Base-by-base conservation (phyloP, 2,113 vertebrate species). In the Gambusia affinis region DNA sequence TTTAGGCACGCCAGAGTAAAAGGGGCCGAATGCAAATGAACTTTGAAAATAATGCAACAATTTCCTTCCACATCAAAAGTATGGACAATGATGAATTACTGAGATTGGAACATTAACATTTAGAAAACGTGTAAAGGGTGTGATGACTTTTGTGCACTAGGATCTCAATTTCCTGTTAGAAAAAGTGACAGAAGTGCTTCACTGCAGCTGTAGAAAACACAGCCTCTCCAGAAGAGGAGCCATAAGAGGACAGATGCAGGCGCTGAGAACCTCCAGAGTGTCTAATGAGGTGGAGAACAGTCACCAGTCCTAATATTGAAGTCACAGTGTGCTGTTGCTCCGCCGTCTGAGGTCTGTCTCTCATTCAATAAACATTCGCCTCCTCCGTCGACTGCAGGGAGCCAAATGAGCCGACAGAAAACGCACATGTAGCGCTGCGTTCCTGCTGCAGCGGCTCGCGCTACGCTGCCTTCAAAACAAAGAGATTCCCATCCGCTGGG, bases 201-300 rank as follows among this genome's bases (percentile, higher is more conserved):
- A 5, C 4, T 17, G 1, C 44, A 47, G 5, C 44, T 47, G 4
- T 6, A n/a, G 17, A 19, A 62, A 14, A 31, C 29, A 15, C 28
- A 19, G 8, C 8, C 1, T 66, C 51, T 8, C 57, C 14, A 33
- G 31, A 68, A 64, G 44, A 33, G 10, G 31, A 42, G 78, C 28
- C 39, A 0, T 64, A 28, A 64, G 57, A 39, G 64, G 33, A 27
- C 57, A 62, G 73, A 27, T 65, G 31, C 35, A 47, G n/a, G 63
- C 19, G 28, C 51, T 33, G 42, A 75, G 5, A 54, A 31, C 60
- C 70, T 68, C 30, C 70, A 60, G 64, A 42, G 82, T 29, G 70
- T 64, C 61, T 89, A 87, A 92, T 87, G 88, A 85, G 85, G 80
- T 85, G 82, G 75, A 6, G 69, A 73, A 60, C n/a, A 68, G 85